These are phyloP conservation scores for Conomelus anceps DNA, from an alignment of 2,888 invertebrate species.

Conservation along the genomic window DNA sequence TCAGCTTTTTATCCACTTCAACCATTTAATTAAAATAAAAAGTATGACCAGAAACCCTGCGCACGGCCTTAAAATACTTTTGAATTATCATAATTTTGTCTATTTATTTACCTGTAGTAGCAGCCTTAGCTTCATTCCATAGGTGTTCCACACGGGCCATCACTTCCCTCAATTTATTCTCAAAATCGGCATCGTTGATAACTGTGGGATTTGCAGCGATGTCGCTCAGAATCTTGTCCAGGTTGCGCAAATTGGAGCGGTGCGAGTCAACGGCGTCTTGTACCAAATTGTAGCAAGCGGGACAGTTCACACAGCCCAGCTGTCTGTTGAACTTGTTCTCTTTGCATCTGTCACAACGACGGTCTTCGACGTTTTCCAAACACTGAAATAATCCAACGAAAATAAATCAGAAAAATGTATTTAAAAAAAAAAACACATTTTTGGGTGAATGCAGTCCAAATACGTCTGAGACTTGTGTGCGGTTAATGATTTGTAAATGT, in stretches of 20 bases:
- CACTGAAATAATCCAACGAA: conserved; percentile 36
- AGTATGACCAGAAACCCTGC: too few species aligned
- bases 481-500: too few species aligned
- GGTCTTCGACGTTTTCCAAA: conserved; percentile 85
- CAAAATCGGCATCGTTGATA: conserved; percentile 86
- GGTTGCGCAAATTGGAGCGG: conserved; percentile 60
- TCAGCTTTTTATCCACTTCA: too few species aligned
- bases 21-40: too few species aligned
- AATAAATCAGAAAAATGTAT: neutral
- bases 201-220: conserved; percentile 91
- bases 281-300: conserved; percentile 91
- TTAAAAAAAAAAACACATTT: too few species aligned
- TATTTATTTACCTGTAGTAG: conserved; percentile 28
- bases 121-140: conserved; percentile 61
- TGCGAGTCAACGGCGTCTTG: conserved; percentile 77
- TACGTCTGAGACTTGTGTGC: too few species aligned
- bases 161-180: conserved; percentile 69
- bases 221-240: conserved; percentile 70
- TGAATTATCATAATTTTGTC: too few species aligned
- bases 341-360: conserved; percentile 89
- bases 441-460: too few species aligned
- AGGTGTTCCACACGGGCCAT: conserved; percentile 68
- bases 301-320: conserved; percentile 84
- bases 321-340: conserved; percentile 93
- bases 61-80: too few species aligned